A percentile compares a stretch with the other conserved stretches of the same genome.
phyloP scores from a whole-genome alignment of 2,797 vertebrate genomes.

The Denticeps clupeoides region DNA sequence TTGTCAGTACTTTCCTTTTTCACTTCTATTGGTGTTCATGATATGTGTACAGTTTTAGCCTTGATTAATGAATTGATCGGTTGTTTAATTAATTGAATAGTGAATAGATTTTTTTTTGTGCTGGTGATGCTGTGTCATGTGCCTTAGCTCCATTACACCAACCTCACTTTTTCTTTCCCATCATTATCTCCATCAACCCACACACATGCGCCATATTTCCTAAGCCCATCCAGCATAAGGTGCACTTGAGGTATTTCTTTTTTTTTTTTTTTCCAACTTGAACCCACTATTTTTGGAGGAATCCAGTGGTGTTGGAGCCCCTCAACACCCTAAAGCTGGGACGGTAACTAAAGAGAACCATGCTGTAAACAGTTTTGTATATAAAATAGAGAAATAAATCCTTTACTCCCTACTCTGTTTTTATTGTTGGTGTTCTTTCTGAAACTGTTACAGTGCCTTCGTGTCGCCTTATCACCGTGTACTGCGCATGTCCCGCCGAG shows the following conservation, averaged over 20 bases:
- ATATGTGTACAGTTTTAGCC: conserved; percentile 18
- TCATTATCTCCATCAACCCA: conserved; percentile 25
- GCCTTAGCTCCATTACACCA: conserved; percentile 49
- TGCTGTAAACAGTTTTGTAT: conserved; percentile 27
- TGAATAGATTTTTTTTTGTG: conserved; percentile 30
- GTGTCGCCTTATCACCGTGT: no score
- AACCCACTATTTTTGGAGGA: conserved; percentile 14
- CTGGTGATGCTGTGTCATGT: conserved; percentile 61
- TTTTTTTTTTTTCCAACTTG: conserved; percentile 30
- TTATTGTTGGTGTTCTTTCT: conserved; percentile 24
- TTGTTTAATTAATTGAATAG: conserved; percentile 19
- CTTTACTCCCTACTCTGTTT: conserved; percentile 11
- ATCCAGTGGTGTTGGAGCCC: conserved; percentile 1
- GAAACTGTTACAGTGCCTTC: no score
- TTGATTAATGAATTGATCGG: conserved; percentile 27
- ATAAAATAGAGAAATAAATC: conserved; percentile 26
- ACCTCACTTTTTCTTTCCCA: conserved; percentile 17
- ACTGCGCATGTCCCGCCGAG: no score
- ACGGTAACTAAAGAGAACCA: conserved; percentile 13
- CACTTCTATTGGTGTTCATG: conserved; percentile 24
- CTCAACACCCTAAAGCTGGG: conserved; percentile 11
- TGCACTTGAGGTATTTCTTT: conserved; percentile 39
- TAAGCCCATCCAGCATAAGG: conserved; percentile 37
- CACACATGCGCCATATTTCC: conserved; percentile 1
- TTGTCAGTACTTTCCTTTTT: conserved; percentile 28